These are phyloP conservation scores for Astyanax mexicanus DNA, from an alignment of 2,797 vertebrate species.

Conservation along the genomic window DNA sequence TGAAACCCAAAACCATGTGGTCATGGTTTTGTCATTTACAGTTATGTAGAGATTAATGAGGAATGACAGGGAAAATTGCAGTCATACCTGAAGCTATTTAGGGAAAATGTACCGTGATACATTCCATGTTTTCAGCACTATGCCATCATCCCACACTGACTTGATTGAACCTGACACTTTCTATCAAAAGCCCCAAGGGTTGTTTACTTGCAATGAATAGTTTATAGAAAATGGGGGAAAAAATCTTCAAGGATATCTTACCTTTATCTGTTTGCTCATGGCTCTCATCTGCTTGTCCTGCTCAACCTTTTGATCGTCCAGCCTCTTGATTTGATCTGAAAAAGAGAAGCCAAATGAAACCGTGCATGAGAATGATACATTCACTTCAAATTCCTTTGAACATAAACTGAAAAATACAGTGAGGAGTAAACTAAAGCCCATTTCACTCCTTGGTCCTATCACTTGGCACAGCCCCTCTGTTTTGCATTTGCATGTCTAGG, in stretches of 20 bases:
- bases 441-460: too few species aligned
- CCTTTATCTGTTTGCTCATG: constrained; percentile 91
- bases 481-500: too few species aligned
- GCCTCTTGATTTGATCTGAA: constrained; percentile 87
- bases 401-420: too few species aligned
- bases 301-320: constrained; percentile 92
- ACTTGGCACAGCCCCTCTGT: too few species aligned
- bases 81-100: constrained; percentile 8
- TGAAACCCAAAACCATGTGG: background rate
- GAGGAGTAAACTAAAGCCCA: too few species aligned
- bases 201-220: constrained; percentile 5
- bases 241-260: too few species aligned
- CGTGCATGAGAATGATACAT: too few species aligned
- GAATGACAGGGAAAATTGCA: background rate
- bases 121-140: background rate
- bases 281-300: constrained; percentile 90
- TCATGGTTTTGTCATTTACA: constrained; percentile 26
- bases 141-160: background rate
- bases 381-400: too few species aligned
- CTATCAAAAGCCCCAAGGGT: constrained; percentile 6
- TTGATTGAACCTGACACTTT: constrained; percentile 16
- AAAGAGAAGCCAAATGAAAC: background rate
- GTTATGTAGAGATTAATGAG: constrained; percentile 9
- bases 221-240: background rate
- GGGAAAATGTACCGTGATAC: constrained; percentile 3